Percentiles rank a stretch among this genome's conserved stretches.
Evolutionary conservation across 2,797 vertebrate species (phyloP).

Genomic region (Silurus aristotelis): DNA sequence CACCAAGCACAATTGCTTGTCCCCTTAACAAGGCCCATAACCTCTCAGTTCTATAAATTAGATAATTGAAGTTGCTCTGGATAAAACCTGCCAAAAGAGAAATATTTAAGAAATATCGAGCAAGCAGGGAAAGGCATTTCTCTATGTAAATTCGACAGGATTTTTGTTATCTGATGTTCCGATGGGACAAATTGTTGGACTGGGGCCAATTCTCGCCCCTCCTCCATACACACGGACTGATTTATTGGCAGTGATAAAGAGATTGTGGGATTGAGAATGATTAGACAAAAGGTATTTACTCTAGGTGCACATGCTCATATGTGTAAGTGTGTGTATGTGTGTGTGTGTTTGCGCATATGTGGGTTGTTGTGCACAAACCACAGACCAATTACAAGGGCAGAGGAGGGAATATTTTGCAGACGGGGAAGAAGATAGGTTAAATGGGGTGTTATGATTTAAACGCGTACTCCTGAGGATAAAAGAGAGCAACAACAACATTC

Average conservation of each 20-base stretch:
- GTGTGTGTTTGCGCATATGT: constrained; percentile 7
- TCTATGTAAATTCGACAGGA: constrained; percentile 75
- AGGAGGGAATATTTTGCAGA: constrained; percentile 45
- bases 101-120: not conserved
- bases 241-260: constrained; percentile 21
- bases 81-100: too few species aligned
- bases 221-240: not conserved
- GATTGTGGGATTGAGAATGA: constrained; percentile 25
- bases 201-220: constrained; percentile 40
- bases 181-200: constrained; percentile 29
- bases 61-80: too few species aligned
- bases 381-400: constrained; percentile 48
- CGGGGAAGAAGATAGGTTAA: constrained; percentile 47
- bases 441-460: constrained; percentile 55
- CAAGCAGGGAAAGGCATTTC: constrained; percentile 50
- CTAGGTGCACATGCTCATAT: constrained; percentile 3
- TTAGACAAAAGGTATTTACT: constrained; percentile 28
- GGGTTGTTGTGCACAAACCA: constrained; percentile 32
- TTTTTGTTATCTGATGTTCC: constrained; percentile 38
- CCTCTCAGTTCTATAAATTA: too few species aligned
- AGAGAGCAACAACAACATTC: constrained; percentile 24
- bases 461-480: constrained; percentile 22
- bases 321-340: not conserved
- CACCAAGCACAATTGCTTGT: too few species aligned
- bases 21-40: too few species aligned